Evolutionary conservation across 2,797 vertebrate genomes (phyloP).

Genomic region (Xiphorhynchus erythropygius): DNA sequence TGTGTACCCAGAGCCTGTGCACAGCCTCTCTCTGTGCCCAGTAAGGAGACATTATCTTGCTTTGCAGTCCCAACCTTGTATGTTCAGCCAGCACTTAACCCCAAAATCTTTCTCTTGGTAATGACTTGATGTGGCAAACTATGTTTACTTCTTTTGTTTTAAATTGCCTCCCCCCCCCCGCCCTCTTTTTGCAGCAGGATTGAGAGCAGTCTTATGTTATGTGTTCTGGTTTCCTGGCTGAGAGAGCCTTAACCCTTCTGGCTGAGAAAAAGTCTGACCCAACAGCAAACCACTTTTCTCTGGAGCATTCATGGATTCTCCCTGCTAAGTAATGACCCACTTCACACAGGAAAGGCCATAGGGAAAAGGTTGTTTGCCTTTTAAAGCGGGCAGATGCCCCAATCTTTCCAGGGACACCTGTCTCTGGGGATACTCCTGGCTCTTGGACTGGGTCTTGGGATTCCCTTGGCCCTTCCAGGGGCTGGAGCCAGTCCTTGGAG

Average conservation of each 20-base stretch:
- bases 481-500: neutral
- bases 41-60: neutral
- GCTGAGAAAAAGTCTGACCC: neutral
- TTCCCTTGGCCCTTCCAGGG: neutral
- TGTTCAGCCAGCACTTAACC: neutral
- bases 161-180: accelerated
- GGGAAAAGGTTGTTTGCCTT: neutral
- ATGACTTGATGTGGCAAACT: neutral
- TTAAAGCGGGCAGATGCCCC: neutral
- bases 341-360: accelerated
- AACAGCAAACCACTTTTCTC: neutral
- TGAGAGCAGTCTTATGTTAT: neutral
- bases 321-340: accelerated
- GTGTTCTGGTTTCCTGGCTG: neutral
- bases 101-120: neutral
- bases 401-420: accelerated
- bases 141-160: neutral
- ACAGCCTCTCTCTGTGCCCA: accelerated
- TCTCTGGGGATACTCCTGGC: neutral
- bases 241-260: neutral
- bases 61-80: neutral
- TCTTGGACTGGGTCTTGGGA: neutral
- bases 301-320: neutral
- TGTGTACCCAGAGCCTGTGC: accelerated
- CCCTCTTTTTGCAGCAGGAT: neutral